These are phyloP conservation scores for Geopemphigus sp. DNA, from an alignment of 1,140 invertebrate genomes.

Conservation along the genomic window DNA sequence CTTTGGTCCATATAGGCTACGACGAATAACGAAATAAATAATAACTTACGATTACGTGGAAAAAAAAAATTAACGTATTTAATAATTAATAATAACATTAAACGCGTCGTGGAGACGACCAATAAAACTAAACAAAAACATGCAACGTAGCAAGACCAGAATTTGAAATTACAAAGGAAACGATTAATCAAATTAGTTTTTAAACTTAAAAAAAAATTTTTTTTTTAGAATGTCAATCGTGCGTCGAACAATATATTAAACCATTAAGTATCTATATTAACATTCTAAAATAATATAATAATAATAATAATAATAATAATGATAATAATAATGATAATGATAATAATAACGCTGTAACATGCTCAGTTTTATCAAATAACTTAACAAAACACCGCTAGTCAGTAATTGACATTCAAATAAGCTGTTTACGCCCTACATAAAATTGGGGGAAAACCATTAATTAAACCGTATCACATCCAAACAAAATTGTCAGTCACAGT, in stretches of 20 bases:
- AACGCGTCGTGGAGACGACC: neutral
- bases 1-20: conserved; percentile 8
- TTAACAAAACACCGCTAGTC: neutral
- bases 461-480: conserved; percentile 52
- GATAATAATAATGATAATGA: no score
- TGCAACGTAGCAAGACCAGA: neutral
- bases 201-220: no score
- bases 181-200: no score
- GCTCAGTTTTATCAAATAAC: neutral
- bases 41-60: neutral
- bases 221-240: neutral
- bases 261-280: neutral
- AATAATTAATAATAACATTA: conserved; percentile 16
- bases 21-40: conserved; percentile 15
- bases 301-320: no score
- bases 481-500: conserved; percentile 52
- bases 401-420: neutral
- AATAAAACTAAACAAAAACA: neutral
- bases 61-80: neutral
- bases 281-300: neutral
- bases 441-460: neutral
- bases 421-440: neutral
- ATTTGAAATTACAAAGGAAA: neutral
- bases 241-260: neutral
- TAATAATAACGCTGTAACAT: neutral